Base-by-base conservation (phyloP, 2,888 invertebrate species). In the Pachycephus smyrnensis region DNA sequence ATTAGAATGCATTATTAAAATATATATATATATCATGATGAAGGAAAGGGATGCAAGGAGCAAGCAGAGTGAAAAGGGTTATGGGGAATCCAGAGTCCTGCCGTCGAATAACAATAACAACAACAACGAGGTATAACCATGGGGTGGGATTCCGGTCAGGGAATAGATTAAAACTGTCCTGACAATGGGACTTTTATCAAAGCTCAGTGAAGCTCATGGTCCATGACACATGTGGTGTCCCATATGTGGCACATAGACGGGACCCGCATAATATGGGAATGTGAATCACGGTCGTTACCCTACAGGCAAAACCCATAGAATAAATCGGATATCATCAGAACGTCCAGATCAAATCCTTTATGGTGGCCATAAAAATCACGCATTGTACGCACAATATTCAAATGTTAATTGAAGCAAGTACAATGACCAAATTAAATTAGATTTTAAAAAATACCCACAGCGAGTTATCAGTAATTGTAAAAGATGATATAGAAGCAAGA, bases 221-320 rank as follows among this genome's bases (percentile, higher is more conserved):
- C 31, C 31, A 31, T 31, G 32, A 32, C 71, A 32, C 71, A 71
- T 71, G 71, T 71, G 71, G 31, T 71, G 31, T 71, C 71, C 71
- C 71, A 71, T 71, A 71, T 71, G 71, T 31, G 71, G 31, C 71
- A 71, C 80, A 80, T 80, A 80, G 80, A 79, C 79, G 73, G 74
- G 35, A 75, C 82, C 81, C 81, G 81, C 82, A 82, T 82, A 75
- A 77, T 73, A 77, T 6, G 40, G 6, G 6, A 55, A 55, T 23
- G 40, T 55, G 40, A 55, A 55, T 55, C 40, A 55, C 23, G 1
- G 40, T 15, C 40, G 40, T 4, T 55, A 55, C 23, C 40, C 40
- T 55, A 9, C 40, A 15, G 40, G 40, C 40, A 55, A 55, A 23
- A 1, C 23, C 23, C 40, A 55, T 55, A 55, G 40, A 55, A 55